These are phyloP conservation scores for Ennomos erosarius DNA, from an alignment of 2,888 invertebrate genomes.

Conservation along the genomic window DNA sequence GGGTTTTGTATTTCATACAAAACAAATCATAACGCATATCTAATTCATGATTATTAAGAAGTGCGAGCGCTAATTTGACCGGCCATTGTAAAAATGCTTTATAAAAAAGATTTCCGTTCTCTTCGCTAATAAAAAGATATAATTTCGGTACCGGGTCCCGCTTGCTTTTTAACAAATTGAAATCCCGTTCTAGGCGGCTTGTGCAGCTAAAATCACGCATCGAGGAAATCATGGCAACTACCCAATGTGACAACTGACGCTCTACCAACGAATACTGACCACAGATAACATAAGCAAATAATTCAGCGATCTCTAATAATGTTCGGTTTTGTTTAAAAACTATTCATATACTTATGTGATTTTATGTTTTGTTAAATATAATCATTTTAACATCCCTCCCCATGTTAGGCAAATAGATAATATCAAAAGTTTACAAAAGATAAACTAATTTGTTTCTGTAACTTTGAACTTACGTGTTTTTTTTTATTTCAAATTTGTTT, in stretches of 20 bases:
- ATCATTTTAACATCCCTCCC: background rate
- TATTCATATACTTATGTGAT: background rate
- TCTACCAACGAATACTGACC: slow-evolving; percentile 18
- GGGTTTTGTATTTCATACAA: too few species aligned
- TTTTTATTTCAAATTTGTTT: too few species aligned
- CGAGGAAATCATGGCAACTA: slow-evolving; percentile 68
- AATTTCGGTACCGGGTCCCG: slow-evolving; percentile 5
- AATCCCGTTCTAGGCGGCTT: slow-evolving; percentile 69
- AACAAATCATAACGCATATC: too few species aligned
- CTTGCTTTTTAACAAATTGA: slow-evolving; percentile 23
- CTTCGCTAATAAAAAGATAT: too few species aligned
- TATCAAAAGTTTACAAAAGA: too few species aligned
- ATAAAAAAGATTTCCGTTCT: too few species aligned
- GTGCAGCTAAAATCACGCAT: slow-evolving; percentile 66
- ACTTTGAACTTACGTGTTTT: too few species aligned
- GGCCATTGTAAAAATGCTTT: too few species aligned
- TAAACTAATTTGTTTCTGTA: too few species aligned
- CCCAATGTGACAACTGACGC: slow-evolving; percentile 28
- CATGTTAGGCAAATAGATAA: too few species aligned
- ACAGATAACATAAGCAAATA: slow-evolving; percentile 6
- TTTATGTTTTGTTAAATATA: background rate
- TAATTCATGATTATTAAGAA: too few species aligned
- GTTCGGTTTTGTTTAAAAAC: slow-evolving; percentile 1
- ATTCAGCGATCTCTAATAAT: slow-evolving; percentile 3
- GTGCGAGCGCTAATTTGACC: too few species aligned